Percentiles rank a stretch among this genome's conserved stretches.
Evolutionary conservation across 2,113 vertebrate species (phyloP).

Genomic region (Lepus timidus): DNA sequence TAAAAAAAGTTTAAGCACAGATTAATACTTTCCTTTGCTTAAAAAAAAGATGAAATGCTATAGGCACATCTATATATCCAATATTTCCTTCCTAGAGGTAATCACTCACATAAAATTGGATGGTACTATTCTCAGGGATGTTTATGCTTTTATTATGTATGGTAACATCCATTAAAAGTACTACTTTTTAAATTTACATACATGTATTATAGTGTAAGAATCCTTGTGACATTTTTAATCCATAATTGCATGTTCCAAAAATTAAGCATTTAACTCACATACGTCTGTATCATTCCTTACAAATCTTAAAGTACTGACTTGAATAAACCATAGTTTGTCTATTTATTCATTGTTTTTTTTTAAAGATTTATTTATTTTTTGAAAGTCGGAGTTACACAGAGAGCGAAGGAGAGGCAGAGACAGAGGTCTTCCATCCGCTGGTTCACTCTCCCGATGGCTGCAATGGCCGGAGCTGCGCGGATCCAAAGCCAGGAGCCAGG

Average conservation of each 20-base stretch:
- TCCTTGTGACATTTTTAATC: not conserved
- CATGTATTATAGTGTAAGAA: not conserved
- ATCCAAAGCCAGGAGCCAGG: no score
- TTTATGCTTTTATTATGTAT: not conserved
- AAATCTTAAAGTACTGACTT: not conserved
- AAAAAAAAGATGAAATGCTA: not conserved
- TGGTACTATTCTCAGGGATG: not conserved
- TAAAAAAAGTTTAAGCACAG: not conserved
- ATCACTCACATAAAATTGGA: not conserved
- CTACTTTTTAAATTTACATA: not conserved
- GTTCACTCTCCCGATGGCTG: no score
- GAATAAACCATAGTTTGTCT: not conserved
- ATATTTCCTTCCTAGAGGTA: not conserved
- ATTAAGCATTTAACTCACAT: not conserved
- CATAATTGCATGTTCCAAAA: constrained; percentile 3
- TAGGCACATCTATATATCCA: not conserved
- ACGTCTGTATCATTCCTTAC: not conserved
- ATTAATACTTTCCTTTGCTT: not conserved
- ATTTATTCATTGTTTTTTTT: not conserved
- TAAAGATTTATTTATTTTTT: not conserved
- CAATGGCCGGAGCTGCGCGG: no score
- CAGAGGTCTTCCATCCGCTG: no score
- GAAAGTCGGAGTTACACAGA: no score
- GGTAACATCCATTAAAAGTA: not conserved
- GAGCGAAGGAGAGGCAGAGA: no score